Conservation (phyloP, 2,888 invertebrate species). For the Onthophagus sagittarius region DNA sequence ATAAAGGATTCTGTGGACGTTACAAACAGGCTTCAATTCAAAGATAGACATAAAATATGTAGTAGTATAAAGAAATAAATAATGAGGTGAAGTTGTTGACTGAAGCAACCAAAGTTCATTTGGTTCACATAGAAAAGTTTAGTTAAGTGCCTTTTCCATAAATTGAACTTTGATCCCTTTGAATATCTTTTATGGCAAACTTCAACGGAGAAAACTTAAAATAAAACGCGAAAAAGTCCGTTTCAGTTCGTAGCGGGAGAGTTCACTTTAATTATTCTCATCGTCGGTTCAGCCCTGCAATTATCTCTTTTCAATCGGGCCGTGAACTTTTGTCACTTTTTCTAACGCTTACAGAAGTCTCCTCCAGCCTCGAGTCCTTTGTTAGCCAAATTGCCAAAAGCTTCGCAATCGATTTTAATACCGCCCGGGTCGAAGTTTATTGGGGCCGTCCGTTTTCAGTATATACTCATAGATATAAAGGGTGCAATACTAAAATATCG, state of each 20-base stretch:
- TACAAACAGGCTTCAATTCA: too few species aligned
- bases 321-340: neutral
- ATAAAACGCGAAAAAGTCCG: neutral
- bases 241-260: neutral
- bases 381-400: neutral
- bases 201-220: neutral
- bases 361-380: neutral
- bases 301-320: neutral
- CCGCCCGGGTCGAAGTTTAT: neutral
- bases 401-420: neutral
- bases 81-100: neutral
- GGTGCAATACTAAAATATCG: neutral
- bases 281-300: neutral
- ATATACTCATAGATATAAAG: neutral
- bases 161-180: neutral
- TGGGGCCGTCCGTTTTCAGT: neutral
- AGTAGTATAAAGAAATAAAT: too few species aligned
- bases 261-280: neutral
- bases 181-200: neutral
- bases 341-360: neutral
- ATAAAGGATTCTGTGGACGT: too few species aligned
- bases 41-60: too few species aligned
- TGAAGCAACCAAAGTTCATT: neutral
- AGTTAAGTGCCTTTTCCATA: neutral
- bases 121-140: neutral